Conservation (phyloP, 2,797 vertebrate genomes). For the Antennarius maculatus region DNA sequence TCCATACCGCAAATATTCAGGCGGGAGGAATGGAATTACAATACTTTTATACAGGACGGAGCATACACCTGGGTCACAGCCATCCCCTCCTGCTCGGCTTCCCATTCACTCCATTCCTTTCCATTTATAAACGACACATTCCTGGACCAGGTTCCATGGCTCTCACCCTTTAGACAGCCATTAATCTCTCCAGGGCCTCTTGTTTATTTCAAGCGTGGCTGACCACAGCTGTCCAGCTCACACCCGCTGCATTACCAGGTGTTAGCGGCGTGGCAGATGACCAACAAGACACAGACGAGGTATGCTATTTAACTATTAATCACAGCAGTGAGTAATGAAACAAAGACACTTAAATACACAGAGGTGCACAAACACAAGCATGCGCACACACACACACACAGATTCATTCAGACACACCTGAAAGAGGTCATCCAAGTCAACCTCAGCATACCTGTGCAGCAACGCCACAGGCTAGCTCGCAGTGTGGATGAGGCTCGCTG, state of each 20-base stretch:
- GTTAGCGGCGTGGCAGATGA: conserved; percentile 68
- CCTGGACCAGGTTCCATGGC: conserved; percentile 84
- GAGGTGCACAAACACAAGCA: not conserved
- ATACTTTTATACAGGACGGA: conserved; percentile 71
- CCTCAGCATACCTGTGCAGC: conserved; percentile 55
- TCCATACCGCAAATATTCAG: conserved; percentile 35
- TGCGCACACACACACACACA: conserved; percentile 2
- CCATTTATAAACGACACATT: conserved; percentile 87
- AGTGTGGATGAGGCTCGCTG: conserved; percentile 81
- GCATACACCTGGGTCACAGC: conserved; percentile 64
- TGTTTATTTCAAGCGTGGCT: conserved; percentile 86
- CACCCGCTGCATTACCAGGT: conserved; percentile 73
- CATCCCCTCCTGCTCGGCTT: conserved; percentile 79
- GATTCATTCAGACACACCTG: conserved; percentile 59
- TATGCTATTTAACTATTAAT: conserved; percentile 24
- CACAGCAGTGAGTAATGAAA: conserved; percentile 30
- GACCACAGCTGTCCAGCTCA: conserved; percentile 86
- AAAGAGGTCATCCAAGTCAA: conserved; percentile 64
- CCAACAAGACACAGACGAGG: conserved; percentile 42
- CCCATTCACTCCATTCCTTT: conserved; percentile 82
- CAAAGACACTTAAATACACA: conserved; percentile 9
- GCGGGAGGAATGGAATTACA: conserved; percentile 61
- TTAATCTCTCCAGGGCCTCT: conserved; percentile 88
- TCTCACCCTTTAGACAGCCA: conserved; percentile 87
- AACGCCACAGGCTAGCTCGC: conserved; percentile 56